phyloP scores from a whole-genome alignment of 2,113 vertebrate species.

The Austrofundulus limnaeus region DNA sequence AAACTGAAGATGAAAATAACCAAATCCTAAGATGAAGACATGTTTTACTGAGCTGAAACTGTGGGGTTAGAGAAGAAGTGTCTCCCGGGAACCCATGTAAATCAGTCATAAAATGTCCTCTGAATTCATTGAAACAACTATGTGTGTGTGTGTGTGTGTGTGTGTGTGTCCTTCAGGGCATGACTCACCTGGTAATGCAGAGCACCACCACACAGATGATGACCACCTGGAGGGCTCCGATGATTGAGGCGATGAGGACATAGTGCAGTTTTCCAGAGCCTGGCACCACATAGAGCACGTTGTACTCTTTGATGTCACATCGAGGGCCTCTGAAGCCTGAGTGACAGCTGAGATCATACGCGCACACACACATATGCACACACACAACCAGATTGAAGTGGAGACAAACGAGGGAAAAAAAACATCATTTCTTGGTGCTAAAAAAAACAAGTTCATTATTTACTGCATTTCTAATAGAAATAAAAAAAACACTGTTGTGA shows the following conservation, averaged over 20 bases:
- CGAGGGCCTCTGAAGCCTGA: conserved; percentile 95
- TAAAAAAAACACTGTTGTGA: not conserved
- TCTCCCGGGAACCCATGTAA: not conserved
- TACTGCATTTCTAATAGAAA: conserved; percentile 46
- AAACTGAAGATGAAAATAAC: not conserved
- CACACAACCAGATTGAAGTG: too few relatives aligned
- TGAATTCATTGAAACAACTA: not conserved
- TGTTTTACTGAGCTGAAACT: not conserved
- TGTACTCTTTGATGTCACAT: conserved; percentile 99
- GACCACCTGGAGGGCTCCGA: conserved; percentile 97
- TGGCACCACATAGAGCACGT: conserved; percentile 96
- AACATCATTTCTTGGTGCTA: conserved; percentile 23
- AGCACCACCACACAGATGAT: conserved; percentile 99
- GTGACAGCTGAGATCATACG: conserved; percentile 85
- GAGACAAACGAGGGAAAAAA: conserved; percentile 3
- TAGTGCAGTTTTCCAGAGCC: conserved; percentile 96
- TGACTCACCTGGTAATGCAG: conserved; percentile 93
- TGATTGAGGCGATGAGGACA: conserved; percentile 97
- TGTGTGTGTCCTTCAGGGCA: conserved; percentile 1
- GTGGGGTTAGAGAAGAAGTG: not conserved
- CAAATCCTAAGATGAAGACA: not conserved
- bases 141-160: not conserved
- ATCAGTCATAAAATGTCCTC: not conserved
- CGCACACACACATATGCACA: conserved; percentile 28
- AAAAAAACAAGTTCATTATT: conserved; percentile 50